Base-by-base conservation (phyloP, 1,140 invertebrate genomes). In the Euwallacea similis region DNA sequence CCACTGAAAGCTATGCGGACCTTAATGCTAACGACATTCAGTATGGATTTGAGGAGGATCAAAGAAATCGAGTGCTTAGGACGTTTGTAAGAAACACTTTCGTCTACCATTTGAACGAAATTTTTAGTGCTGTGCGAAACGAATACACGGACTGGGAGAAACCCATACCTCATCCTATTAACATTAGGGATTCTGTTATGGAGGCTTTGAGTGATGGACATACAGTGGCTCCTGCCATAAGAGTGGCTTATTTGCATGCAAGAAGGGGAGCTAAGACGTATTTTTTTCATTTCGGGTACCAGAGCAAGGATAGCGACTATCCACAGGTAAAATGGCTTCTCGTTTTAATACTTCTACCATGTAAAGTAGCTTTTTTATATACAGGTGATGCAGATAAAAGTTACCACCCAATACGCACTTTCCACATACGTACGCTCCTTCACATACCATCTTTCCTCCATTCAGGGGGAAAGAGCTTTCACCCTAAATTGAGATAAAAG, bases 131-230 rank as follows among this genome's bases (percentile, higher is more conserved):
- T 7, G 88, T 97, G 9, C 84, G 92, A 42, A 96, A 97, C 83
- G 93, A 97, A 81, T 98, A 98, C 82, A 95, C 93, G 43, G 93
- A 96, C 81, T 96, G 94, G 94, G 90, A 92, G 79, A 90, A 93
- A 76, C 89, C 92, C 6, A 93, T 91, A 41, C 87, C 91, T 61
- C 92, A 95, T 79, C 92, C 93, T 0, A 91, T 93, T 77, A 92
- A 91, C 79, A 87, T 92, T 55, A 82, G 95, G 7, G 93, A 97
- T 80, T 91, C 91, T 10, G 92, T 95, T 0, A 88, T 97, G 81
- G 93, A 95, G 76, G 89, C 95, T 3, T 83, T 98, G 0, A 91
- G 91, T 78, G 95, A 98, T 80, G 94, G 90, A 0, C 88, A 91
- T 79, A 86, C 91, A 73, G 89, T 90, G 2, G 88, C 91, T 1